Percentiles rank a stretch among this genome's conserved stretches.
phyloP scores from a whole-genome alignment of 2,797 vertebrate genomes.

The Manis pentadactyla region DNA sequence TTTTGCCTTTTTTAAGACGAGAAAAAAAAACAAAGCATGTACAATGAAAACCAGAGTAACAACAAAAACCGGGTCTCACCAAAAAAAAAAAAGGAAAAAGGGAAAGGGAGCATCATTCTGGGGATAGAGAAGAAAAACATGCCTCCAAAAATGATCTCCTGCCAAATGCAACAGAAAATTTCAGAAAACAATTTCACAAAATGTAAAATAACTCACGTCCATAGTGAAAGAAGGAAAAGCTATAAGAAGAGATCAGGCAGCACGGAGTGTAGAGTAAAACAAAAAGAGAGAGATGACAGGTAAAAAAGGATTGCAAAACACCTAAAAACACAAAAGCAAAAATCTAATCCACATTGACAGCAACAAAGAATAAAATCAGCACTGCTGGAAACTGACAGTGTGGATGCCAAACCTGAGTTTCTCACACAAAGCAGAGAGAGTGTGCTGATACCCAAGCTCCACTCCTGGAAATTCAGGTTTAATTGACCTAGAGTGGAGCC shows the following conservation, averaged over 20 bases:
- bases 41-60: slow-evolving; percentile 7
- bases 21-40: neutral
- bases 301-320: neutral
- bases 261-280: neutral
- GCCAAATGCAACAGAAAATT: neutral
- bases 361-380: slow-evolving; percentile 5
- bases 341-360: neutral
- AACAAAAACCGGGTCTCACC: neutral
- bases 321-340: slow-evolving; percentile 11
- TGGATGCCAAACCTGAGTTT: neutral
- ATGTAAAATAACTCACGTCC: neutral
- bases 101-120: neutral
- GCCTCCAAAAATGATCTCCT: neutral
- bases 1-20: slow-evolving; percentile 11
- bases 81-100: neutral
- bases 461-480: neutral
- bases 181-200: slow-evolving; percentile 29
- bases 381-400: neutral
- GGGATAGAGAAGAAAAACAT: neutral
- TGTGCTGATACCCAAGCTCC: neutral
- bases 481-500: neutral
- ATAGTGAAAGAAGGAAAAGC: neutral
- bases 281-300: neutral
- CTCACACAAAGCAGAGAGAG: neutral
- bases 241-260: neutral